A percentile compares a stretch with the other conserved stretches of the same genome.
Evolutionary conservation across 2,888 invertebrate species (phyloP).

Genomic region (Nymphalis urticae): DNA sequence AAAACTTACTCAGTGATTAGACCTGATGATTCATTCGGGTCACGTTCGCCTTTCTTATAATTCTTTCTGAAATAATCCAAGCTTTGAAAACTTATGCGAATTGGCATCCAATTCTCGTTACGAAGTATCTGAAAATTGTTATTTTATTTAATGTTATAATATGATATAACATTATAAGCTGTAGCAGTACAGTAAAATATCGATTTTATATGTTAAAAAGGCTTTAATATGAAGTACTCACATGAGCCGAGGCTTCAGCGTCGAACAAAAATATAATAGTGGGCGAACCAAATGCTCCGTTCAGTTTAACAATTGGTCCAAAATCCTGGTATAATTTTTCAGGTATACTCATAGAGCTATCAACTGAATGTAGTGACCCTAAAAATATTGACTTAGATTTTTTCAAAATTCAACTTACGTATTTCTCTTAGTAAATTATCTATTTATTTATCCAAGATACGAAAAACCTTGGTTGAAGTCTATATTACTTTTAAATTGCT

Average conservation of each 20-base stretch:
- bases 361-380: background rate
- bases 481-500: too few species aligned
- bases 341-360: background rate
- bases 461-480: too few species aligned
- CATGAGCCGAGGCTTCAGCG: constrained; percentile 39
- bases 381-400: too few species aligned
- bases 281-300: constrained; percentile 38
- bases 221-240: constrained; percentile 8
- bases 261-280: constrained; percentile 40
- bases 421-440: too few species aligned
- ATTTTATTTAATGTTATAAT: background rate
- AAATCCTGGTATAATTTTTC: constrained; percentile 36
- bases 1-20: constrained; percentile 49
- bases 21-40: constrained; percentile 40
- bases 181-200: background rate
- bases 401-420: too few species aligned
- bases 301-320: constrained; percentile 43
- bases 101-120: constrained; percentile 53
- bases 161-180: background rate
- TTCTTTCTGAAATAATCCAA: constrained; percentile 52
- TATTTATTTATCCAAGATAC: too few species aligned
- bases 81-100: constrained; percentile 52
- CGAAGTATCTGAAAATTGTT: constrained; percentile 50
- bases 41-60: constrained; percentile 41
- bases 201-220: background rate